phyloP scores from a whole-genome alignment of 2,888 invertebrate genomes.

The Apamea sordens region DNA sequence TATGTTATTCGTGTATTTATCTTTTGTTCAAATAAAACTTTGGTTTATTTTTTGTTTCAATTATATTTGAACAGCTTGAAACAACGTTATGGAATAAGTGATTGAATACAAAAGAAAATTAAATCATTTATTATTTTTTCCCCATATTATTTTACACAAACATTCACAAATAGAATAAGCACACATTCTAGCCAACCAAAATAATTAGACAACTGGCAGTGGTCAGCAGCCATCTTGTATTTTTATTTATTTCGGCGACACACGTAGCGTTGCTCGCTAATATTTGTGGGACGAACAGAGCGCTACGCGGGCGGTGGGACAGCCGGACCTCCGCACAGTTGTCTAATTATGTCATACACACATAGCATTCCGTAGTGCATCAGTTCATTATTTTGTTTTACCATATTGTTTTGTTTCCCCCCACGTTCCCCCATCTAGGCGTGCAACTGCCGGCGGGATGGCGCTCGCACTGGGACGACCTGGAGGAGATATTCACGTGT shows the following conservation, averaged over 20 bases:
- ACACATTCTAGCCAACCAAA: constrained; percentile 17
- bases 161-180: constrained; percentile 4
- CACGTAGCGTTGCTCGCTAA: background rate
- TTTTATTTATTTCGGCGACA: background rate
- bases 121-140: constrained; percentile 9
- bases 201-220: constrained; percentile 13
- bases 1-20: constrained; percentile 57
- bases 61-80: constrained; percentile 57
- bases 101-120: background rate
- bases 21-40: constrained; percentile 58
- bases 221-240: constrained; percentile 1
- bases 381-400: constrained; percentile 12
- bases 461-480: constrained; percentile 82
- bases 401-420: constrained; percentile 26
- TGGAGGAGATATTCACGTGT: constrained; percentile 80
- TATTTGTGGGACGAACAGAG: background rate
- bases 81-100: constrained; percentile 26
- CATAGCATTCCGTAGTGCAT: background rate
- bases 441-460: constrained; percentile 48
- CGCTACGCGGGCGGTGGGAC: background rate
- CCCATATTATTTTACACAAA: constrained; percentile 18
- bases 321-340: background rate
- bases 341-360: background rate
- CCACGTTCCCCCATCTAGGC: background rate
- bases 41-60: constrained; percentile 65